Evolutionary conservation across 2,113 vertebrate species (phyloP).

Genomic region (Hucho hucho): DNA sequence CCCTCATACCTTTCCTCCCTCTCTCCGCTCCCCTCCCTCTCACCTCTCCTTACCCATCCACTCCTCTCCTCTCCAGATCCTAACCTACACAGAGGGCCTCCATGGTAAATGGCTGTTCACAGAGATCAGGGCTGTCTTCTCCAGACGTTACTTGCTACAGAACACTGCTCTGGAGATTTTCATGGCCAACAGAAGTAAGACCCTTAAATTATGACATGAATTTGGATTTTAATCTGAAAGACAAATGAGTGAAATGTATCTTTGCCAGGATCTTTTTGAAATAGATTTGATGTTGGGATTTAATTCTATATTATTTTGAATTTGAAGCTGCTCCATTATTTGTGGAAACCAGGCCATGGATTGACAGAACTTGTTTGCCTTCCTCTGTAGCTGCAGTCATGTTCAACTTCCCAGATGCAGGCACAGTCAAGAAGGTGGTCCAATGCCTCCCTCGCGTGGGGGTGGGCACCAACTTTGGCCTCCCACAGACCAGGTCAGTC

Average conservation of each 20-base stretch:
- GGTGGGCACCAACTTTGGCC: slow-evolving; percentile 92
- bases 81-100: slow-evolving; percentile 92
- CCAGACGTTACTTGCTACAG: slow-evolving; percentile 92
- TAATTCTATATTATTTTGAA: too few relatives aligned
- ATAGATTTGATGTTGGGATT: too few relatives aligned
- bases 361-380: slow-evolving; percentile 8
- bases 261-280: too few relatives aligned
- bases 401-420: slow-evolving; percentile 95
- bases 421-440: slow-evolving; percentile 93
- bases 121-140: slow-evolving; percentile 92
- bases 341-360: neutral
- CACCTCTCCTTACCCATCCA: neutral
- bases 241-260: too few relatives aligned
- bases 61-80: slow-evolving; percentile 73
- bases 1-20: neutral
- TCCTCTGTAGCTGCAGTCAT: slow-evolving; percentile 85
- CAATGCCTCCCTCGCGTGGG: slow-evolving; percentile 93
- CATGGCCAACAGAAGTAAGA: slow-evolving; percentile 95
- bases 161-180: slow-evolving; percentile 97
- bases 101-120: slow-evolving; percentile 98
- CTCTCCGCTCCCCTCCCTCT: neutral
- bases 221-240: neutral
- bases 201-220: neutral
- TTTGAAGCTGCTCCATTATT: neutral
- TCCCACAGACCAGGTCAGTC: slow-evolving; percentile 91